Percentiles rank a stretch among this genome's conserved stretches.
These are phyloP conservation scores for Chaetops frenatus DNA, from an alignment of 2,113 vertebrate genomes.

Conservation along the genomic window DNA sequence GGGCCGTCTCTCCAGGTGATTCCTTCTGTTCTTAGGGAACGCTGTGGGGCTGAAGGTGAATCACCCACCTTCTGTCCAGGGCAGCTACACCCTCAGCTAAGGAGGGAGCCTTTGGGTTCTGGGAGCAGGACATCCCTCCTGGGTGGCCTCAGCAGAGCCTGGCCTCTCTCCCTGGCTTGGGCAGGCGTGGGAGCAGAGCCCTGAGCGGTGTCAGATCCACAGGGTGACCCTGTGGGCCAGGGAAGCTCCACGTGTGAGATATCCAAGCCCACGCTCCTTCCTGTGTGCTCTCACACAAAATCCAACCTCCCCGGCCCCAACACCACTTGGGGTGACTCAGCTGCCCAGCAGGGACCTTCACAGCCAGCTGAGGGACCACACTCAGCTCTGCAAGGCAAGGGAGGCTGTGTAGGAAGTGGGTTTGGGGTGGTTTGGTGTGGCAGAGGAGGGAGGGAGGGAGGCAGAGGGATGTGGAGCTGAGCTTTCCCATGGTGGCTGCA, in stretches of 20 bases:
- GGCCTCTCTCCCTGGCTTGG: neutral
- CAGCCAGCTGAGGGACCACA: neutral
- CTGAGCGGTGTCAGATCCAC: neutral
- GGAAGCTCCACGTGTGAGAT: neutral
- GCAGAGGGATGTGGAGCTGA: neutral
- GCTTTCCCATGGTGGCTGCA: neutral
- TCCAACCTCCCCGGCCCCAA: neutral
- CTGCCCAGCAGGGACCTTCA: neutral
- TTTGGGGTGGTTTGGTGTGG: neutral
- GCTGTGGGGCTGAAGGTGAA: neutral
- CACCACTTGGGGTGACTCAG: neutral
- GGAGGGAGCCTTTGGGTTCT: fast-evolving
- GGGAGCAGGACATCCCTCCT: neutral
- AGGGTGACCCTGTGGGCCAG: neutral
- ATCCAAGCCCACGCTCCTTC: neutral
- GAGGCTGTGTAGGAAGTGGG: neutral
- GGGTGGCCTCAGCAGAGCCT: neutral
- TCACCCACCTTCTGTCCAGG: neutral
- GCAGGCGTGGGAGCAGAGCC: neutral
- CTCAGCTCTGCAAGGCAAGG: neutral
- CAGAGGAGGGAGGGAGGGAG: neutral
- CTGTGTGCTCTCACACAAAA: neutral
- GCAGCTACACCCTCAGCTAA: neutral
- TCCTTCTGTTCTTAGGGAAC: neutral
- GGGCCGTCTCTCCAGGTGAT: fast-evolving